Evolutionary conservation across 2,797 vertebrate species (phyloP).

Genomic region (Gymnodraco acuticeps): DNA sequence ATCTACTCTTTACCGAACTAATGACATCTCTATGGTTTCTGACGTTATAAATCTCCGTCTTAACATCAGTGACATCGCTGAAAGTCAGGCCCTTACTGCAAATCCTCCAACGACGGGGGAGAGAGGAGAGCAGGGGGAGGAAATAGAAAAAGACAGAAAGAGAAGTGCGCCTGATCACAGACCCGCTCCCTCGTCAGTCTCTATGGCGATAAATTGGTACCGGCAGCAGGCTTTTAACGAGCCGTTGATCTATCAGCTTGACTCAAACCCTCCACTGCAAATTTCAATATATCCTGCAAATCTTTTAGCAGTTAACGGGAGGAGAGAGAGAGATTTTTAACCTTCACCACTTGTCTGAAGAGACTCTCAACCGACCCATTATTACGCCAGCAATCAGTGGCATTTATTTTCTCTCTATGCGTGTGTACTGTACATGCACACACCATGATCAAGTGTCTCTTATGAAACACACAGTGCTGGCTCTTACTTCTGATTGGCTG

Average conservation of each 20-base stretch:
- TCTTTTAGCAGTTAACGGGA: slow-evolving; percentile 4
- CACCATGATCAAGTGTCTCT: slow-evolving; percentile 27
- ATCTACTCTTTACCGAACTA: background rate
- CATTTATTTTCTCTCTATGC: slow-evolving; percentile 26
- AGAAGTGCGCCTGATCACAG: slow-evolving; percentile 32
- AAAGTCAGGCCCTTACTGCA: background rate
- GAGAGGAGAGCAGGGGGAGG: background rate
- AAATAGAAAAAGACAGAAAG: background rate
- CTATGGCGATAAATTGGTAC: slow-evolving; percentile 37
- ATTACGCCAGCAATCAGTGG: slow-evolving; percentile 50
- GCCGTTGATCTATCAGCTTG: slow-evolving; percentile 23
- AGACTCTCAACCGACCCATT: slow-evolving; percentile 53
- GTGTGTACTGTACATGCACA: background rate
- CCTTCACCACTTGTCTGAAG: slow-evolving; percentile 58
- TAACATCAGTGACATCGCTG: slow-evolving; percentile 12
- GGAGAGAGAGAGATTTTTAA: slow-evolving; percentile 28
- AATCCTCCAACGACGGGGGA: slow-evolving; percentile 1
- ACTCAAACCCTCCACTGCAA: background rate
- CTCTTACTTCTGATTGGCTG: slow-evolving; percentile 39
- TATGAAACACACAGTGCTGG: slow-evolving; percentile 21
- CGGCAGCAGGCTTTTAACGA: slow-evolving; percentile 32
- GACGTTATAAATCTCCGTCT: slow-evolving; percentile 6
- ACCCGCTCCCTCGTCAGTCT: slow-evolving; percentile 33
- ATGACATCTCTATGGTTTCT: background rate
- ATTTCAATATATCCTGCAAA: slow-evolving; percentile 34